These are phyloP conservation scores for Pseudococcus jackbeardsleyi DNA, from an alignment of 2,888 invertebrate species.

Conservation along the genomic window DNA sequence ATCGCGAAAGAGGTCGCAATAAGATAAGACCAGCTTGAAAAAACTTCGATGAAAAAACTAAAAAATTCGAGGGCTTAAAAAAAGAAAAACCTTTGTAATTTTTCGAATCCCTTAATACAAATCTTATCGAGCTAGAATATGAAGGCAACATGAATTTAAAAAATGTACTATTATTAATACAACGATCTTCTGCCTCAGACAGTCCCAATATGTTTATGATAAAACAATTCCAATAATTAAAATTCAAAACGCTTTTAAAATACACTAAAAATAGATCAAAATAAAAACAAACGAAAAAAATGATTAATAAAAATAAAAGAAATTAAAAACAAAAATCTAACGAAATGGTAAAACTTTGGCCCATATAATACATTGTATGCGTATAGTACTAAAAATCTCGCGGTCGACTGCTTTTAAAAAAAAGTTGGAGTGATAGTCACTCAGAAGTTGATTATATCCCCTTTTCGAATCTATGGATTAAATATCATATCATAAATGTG, in stretches of 20 bases:
- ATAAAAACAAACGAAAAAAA: slow-evolving; percentile 36
- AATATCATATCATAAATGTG: no score
- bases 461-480: no score
- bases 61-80: not conserved
- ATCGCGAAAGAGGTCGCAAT: not conserved
- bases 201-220: not conserved
- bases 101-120: no score
- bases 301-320: not conserved
- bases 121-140: no score
- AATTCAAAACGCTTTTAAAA: not conserved
- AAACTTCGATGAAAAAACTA: not conserved
- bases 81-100: no score
- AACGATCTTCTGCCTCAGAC: no score
- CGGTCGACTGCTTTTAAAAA: not conserved
- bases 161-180: no score
- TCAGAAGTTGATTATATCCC: not conserved
- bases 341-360: slow-evolving; percentile 55
- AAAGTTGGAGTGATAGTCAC: not conserved
- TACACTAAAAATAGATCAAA: not conserved
- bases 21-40: not conserved
- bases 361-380: slow-evolving; percentile 50
- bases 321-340: slow-evolving; percentile 47
- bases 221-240: not conserved
- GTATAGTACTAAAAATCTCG: not conserved
- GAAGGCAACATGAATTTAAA: no score